phyloP scores from a whole-genome alignment of 2,888 invertebrate genomes.

The Listrodromus nycthemerus region DNA sequence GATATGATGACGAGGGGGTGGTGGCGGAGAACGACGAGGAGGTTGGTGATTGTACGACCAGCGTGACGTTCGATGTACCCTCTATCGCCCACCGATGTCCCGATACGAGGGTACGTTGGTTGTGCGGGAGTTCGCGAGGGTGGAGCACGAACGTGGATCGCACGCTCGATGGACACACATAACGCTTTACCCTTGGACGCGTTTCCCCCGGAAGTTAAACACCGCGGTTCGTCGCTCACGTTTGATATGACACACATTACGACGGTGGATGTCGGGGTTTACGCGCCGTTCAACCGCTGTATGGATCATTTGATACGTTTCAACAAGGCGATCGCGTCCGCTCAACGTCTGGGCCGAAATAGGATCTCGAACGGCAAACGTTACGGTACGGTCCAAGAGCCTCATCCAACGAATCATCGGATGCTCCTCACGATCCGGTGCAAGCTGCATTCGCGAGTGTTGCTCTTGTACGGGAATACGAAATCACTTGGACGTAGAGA shows the following conservation, averaged over 20 bases:
- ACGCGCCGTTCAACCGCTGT: conserved; percentile 31
- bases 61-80: conserved; percentile 31
- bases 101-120: conserved; percentile 1
- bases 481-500: conserved; percentile 18
- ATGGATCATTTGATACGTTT: conserved; percentile 37
- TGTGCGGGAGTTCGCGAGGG: background rate
- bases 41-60: background rate
- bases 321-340: conserved; percentile 1
- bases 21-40: background rate
- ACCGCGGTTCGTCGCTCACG: conserved; percentile 33
- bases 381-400: background rate
- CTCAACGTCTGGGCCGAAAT: conserved; percentile 22
- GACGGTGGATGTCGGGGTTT: background rate
- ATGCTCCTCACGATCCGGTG: conserved; percentile 41
- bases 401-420: conserved; percentile 2
- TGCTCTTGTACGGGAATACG: conserved; percentile 22
- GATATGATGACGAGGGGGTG: conserved; percentile 41
- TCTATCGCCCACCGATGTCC: conserved; percentile 10
- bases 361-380: conserved; percentile 7
- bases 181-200: conserved; percentile 7
- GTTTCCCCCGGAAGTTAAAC: conserved; percentile 25
- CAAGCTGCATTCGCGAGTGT: conserved; percentile 17
- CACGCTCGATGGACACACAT: conserved; percentile 24
- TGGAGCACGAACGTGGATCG: conserved; percentile 28
- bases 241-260: background rate